Base-by-base conservation (phyloP, 2,888 invertebrate species). In the Zonitis immaculata region DNA sequence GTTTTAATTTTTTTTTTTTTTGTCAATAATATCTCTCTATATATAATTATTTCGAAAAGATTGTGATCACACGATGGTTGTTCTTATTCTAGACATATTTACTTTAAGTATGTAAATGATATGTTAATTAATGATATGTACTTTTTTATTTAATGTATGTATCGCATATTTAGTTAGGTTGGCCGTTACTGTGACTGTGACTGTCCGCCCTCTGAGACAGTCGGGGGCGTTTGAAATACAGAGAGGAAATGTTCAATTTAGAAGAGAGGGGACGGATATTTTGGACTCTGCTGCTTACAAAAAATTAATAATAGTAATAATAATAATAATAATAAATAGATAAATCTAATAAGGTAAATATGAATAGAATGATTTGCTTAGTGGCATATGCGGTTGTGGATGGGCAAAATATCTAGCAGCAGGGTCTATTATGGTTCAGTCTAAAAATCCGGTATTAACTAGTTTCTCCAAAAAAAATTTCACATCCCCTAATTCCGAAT, bases 401-500 rank as follows among this genome's bases (percentile, higher is more conserved):
- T 86, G 79, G 76, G 83, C 83, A 77, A 85, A 86, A 78, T 83
- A 83, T 73, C 83, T 82, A 83, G 86, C 75, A 75, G 74, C 75
- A 74, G 74, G 73, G 74, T 74, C 74, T 59, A 65, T 60, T 67
- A 73, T 68, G 65, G 70, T 74, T 89, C 89, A 95, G 82, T 95
- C 94, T 77, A 95, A 86, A 80, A 95, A 95, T 66, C 95, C 95
- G 63, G 95, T 95, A 78, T 93, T 93, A 55, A 95, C 93, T 70
- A 95, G 83, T 78, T 95, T 94, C 80, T 95, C 95, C 70, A 95
- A 82, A 83, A 95, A 95, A 80, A 95, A 95, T 75, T 95, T 95
- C 51, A 95, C 94, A 73, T 95, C 95, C 14, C 94, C 94, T 60
- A 95, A 81, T 74, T 95, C 95, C 0, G 93, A 94, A 76, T 95